A percentile compares a stretch with the other conserved stretches of the same genome.
phyloP scores from a whole-genome alignment of 2,888 invertebrate genomes.

The Dermolepida albohirtum region DNA sequence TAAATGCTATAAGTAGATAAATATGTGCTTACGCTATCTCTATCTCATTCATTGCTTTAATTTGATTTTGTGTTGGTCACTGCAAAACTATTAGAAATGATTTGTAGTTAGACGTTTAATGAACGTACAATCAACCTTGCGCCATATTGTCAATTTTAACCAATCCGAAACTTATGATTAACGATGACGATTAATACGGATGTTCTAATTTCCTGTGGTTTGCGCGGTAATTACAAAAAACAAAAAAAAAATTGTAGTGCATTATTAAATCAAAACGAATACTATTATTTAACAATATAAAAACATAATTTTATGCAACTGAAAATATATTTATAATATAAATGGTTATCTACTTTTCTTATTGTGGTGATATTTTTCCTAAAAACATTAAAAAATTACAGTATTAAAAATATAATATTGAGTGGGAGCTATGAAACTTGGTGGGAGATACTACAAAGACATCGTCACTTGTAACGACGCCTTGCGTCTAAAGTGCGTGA shows the following conservation, averaged over 20 bases:
- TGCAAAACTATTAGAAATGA: not conserved
- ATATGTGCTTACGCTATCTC: conserved; percentile 39
- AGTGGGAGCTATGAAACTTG: conserved; percentile 53
- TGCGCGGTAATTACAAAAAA: conserved; percentile 18
- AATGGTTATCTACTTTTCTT: too few relatives aligned
- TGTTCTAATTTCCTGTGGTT: conserved; percentile 11
- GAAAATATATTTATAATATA: too few relatives aligned
- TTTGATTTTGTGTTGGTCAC: not conserved
- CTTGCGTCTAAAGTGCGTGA: conserved; percentile 50
- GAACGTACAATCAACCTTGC: conserved; percentile 21
- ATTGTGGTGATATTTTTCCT: too few relatives aligned
- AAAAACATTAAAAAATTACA: conserved; percentile 10
- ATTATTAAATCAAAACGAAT: too few relatives aligned
- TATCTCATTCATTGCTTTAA: conserved; percentile 20
- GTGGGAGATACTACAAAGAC: conserved; percentile 51
- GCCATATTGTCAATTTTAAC: conserved; percentile 30
- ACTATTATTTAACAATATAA: too few relatives aligned
- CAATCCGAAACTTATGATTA: conserved; percentile 5
- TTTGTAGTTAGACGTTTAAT: conserved; percentile 20
- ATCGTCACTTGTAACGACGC: conserved; percentile 51
- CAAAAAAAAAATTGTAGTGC: not conserved
- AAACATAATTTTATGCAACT: too few relatives aligned
- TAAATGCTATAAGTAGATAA: conserved; percentile 24
- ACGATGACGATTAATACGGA: not conserved
- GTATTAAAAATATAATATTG: conserved; percentile 52